A percentile compares a stretch with the other conserved stretches of the same genome.
These are phyloP conservation scores for Sepiola atlantica DNA, from an alignment of 2,888 invertebrate genomes.

Conservation along the genomic window DNA sequence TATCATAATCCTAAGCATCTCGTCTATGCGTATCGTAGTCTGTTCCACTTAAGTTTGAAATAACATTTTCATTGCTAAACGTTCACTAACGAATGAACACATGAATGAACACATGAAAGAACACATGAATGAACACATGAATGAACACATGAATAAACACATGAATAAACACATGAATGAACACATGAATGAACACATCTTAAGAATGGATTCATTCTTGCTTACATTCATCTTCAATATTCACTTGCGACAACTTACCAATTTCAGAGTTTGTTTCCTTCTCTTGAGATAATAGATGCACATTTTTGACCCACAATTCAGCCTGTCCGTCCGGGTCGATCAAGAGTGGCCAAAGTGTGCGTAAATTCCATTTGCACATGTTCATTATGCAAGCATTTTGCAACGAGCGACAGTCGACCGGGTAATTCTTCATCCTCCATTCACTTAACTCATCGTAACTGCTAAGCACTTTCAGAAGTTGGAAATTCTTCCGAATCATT, in stretches of 20 bases:
- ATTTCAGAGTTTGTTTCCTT: neutral
- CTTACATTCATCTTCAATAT: too few species aligned
- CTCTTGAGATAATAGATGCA: slow-evolving; percentile 55
- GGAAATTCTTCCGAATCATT: slow-evolving; percentile 64
- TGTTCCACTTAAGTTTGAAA: too few species aligned
- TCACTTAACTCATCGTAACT: slow-evolving; percentile 70
- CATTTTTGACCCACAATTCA: slow-evolving; percentile 69
- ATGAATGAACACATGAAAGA: too few species aligned
- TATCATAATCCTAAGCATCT: too few species aligned
- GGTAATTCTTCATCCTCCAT: slow-evolving; percentile 68
- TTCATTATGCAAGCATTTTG: slow-evolving; percentile 72
- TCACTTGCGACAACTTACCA: neutral
- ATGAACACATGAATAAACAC: too few species aligned
- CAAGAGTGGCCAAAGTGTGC: slow-evolving; percentile 71
- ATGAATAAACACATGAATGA: too few species aligned
- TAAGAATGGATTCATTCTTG: too few species aligned
- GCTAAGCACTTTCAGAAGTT: slow-evolving; percentile 68
- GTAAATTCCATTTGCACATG: slow-evolving; percentile 66
- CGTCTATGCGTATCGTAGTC: too few species aligned
- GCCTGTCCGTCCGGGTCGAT: slow-evolving; percentile 73
- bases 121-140: too few species aligned
- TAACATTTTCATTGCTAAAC: too few species aligned
- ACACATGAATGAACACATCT: too few species aligned
- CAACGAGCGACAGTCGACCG: slow-evolving; percentile 70
- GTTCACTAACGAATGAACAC: too few species aligned